Conservation (phyloP, 2,797 vertebrate genomes). For the Chlorospingus flavigularis region DNA sequence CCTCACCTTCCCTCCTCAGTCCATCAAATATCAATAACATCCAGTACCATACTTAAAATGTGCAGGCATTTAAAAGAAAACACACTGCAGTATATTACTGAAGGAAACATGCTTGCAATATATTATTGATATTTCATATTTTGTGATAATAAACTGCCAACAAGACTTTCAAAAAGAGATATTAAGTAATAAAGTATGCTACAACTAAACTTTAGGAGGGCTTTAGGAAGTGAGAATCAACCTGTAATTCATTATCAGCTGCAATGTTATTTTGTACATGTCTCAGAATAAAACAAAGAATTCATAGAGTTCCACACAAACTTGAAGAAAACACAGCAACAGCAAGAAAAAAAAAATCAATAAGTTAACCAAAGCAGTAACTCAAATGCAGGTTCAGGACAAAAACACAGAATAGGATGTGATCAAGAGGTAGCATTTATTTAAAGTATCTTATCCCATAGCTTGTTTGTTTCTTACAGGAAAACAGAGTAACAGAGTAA, state of each 20-base stretch:
- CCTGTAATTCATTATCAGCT: not conserved
- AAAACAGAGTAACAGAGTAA: not conserved
- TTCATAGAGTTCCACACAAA: not conserved
- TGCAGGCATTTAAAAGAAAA: not conserved
- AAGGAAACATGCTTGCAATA: not conserved
- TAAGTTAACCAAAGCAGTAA: not conserved
- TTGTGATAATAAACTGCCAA: not conserved
- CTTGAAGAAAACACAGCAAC: not conserved
- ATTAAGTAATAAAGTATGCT: not conserved
- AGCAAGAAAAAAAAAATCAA: not conserved
- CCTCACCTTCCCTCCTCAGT: not conserved
- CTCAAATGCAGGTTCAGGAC: not conserved
- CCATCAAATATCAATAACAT: not conserved
- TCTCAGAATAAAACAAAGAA: not conserved
- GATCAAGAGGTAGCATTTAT: not conserved
- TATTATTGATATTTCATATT: not conserved
- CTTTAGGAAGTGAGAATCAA: not conserved
- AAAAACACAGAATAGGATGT: not conserved
- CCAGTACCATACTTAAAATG: not conserved
- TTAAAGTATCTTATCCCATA: not conserved
- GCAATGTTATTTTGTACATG: not conserved
- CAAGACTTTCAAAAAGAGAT: not conserved
- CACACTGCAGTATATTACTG: accelerated
- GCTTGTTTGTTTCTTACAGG: not conserved
- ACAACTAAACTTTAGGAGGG: not conserved